Conservation (phyloP, 2,888 invertebrate genomes). For the Exephanes ischioxanthus region DNA sequence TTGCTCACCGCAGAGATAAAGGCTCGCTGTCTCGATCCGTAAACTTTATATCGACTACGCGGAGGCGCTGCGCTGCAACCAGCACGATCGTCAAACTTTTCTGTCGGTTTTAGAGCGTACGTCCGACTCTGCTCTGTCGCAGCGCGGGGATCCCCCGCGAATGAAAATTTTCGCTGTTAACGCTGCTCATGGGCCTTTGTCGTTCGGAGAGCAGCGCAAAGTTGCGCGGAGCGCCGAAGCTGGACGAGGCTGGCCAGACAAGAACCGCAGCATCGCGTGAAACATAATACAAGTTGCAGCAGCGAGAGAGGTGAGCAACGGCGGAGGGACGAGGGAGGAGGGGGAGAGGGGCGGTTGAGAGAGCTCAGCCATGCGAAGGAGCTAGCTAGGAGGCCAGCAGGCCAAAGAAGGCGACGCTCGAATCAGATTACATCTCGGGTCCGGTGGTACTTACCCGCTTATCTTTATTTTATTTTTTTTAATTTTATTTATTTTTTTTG, state of each 20-base stretch:
- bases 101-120: no score
- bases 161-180: not conserved
- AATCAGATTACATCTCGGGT: constrained; percentile 85
- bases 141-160: not conserved
- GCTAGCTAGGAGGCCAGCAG: constrained; percentile 75
- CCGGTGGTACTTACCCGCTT: constrained; percentile 76
- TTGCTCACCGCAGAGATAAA: constrained; percentile 1
- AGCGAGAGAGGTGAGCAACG: constrained; percentile 64
- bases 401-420: constrained; percentile 83
- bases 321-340: constrained; percentile 28
- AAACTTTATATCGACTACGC: no score
- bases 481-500: not conserved
- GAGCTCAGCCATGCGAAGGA: constrained; percentile 83
- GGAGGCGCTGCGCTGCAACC: no score
- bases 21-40: not conserved
- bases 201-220: constrained; percentile 50
- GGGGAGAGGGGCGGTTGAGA: constrained; percentile 68
- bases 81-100: no score
- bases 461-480: constrained; percentile 80
- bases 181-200: constrained; percentile 4
- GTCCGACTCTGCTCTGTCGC: not conserved
- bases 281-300: constrained; percentile 85
- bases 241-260: constrained; percentile 74
- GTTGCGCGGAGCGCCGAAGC: constrained; percentile 66
- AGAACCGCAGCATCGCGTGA: constrained; percentile 83